Evolutionary conservation across 2,797 vertebrate species (phyloP).

Genomic region (Momotus momota): DNA sequence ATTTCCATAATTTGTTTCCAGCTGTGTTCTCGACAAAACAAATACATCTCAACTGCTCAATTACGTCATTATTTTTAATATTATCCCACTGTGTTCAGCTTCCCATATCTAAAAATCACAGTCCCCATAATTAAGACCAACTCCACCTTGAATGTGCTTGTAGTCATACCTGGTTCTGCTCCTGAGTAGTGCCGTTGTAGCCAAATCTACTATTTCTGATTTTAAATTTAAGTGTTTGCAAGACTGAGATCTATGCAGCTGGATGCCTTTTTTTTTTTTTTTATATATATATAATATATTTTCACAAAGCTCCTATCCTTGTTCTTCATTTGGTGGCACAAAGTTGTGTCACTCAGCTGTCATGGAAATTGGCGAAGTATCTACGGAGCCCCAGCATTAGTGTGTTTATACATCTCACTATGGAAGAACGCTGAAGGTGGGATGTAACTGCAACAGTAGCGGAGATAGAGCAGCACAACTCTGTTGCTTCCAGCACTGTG

Average conservation of each 20-base stretch:
- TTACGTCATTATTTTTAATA: not conserved
- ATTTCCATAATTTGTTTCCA: not conserved
- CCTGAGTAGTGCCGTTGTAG: not conserved
- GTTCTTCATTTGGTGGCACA: not conserved
- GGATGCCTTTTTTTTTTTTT: not conserved
- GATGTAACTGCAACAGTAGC: not conserved
- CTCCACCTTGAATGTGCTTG: not conserved
- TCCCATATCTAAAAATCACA: not conserved
- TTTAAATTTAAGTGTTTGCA: not conserved
- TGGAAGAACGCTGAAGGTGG: not conserved
- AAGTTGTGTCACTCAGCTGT: not conserved
- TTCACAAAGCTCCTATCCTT: not conserved
- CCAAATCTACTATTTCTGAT: not conserved
- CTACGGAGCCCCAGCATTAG: not conserved
- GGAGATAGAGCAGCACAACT: not conserved
- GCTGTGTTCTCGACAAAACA: not conserved
- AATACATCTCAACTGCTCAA: not conserved
- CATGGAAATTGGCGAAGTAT: not conserved
- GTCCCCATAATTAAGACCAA: not conserved
- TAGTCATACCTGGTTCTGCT: not conserved
- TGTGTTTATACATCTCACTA: not conserved
- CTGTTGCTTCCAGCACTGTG: rapidly evolving
- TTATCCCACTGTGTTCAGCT: not conserved
- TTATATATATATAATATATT: not conserved
- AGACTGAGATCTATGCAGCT: not conserved